Base-by-base conservation (phyloP, 2,797 vertebrate species). In the Melanotaenia parkinsoni region DNA sequence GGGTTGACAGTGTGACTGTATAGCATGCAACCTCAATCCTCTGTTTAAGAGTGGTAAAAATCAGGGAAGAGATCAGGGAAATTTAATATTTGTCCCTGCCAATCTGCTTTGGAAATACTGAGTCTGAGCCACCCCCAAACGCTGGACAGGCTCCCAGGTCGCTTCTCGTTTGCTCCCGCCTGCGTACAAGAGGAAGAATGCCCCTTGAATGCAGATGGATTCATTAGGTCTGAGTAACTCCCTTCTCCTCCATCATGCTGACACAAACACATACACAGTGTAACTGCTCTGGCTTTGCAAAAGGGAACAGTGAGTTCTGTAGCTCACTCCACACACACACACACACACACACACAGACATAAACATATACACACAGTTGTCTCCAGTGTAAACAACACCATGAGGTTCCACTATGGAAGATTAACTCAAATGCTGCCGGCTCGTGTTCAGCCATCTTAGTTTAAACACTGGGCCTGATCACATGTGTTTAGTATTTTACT, bases 151-250 rank as follows among this genome's bases (percentile, higher is more conserved):
- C 90, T 92, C 88, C 83, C 83, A 80, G 92, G 92, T 92, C 88
- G 81, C 86, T 84, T 87, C 77, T 90, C 84, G 77, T 89, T 91
- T 89, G 88, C 91, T 92, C 91, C 90, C 70, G 91, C 82, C 89
- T 87, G 82, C 80, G 57, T 90, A 86, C 68, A 65, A 86, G 81
- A 89, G 89, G 83, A 82, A 86, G 88, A 88, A 92, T 91, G 89
- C 87, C 78, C 83, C 83, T 57, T 94, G 94, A 94, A 95, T 95
- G 93, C 93, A 94, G 94, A 95, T 94, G 89, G 92, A 91, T 92
- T 94, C 93, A 93, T 93, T 93, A 94, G 92, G 89, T 90, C 90
- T 91, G 84, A 93, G 92, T 91, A 93, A 92, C 91, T 90, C 86
- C 92, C 92, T 87, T 89, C 89, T 93, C 90, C 88, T 94, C 91